Conservation (phyloP, 1,140 invertebrate species). For the Drosophila albomicans region DNA sequence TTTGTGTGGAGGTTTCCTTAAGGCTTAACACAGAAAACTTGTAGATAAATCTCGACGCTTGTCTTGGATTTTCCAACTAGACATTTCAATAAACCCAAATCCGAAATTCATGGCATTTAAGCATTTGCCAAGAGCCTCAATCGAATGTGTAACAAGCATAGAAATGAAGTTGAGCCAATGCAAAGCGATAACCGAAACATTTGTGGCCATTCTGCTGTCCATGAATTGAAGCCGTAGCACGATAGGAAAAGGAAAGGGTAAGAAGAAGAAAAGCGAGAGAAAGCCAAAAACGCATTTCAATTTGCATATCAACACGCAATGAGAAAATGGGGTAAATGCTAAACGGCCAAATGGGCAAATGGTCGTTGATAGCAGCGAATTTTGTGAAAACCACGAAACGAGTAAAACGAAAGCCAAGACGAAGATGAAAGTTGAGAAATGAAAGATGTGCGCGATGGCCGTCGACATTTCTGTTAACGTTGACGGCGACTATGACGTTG, state of each 20-base stretch:
- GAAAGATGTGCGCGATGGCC: neutral
- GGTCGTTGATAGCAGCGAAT: constrained; percentile 47
- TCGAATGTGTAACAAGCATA: constrained; percentile 17
- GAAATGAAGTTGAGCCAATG: constrained; percentile 15
- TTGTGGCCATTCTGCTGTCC: constrained; percentile 18
- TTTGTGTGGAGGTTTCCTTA: neutral
- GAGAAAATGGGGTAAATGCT: constrained; percentile 34
- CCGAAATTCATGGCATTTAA: constrained; percentile 7
- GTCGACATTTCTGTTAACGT: neutral
- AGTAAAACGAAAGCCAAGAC: neutral
- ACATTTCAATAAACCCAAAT: neutral
- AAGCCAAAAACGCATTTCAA: constrained; percentile 68
- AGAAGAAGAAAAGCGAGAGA: neutral
- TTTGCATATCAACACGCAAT: constrained; percentile 66
- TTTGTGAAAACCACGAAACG: constrained; percentile 25
- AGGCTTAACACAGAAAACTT: neutral
- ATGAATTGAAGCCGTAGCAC: constrained; percentile 6
- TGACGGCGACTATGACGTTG: constrained; percentile 16
- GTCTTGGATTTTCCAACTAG: neutral
- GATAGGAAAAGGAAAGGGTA: neutral
- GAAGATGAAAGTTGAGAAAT: neutral
- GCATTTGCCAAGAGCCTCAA: neutral
- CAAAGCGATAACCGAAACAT: constrained; percentile 19
- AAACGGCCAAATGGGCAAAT: constrained; percentile 24
- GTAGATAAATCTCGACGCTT: neutral